These are phyloP conservation scores for Psilanteris sp. DNA, from an alignment of 1,140 invertebrate genomes.

Conservation along the genomic window DNA sequence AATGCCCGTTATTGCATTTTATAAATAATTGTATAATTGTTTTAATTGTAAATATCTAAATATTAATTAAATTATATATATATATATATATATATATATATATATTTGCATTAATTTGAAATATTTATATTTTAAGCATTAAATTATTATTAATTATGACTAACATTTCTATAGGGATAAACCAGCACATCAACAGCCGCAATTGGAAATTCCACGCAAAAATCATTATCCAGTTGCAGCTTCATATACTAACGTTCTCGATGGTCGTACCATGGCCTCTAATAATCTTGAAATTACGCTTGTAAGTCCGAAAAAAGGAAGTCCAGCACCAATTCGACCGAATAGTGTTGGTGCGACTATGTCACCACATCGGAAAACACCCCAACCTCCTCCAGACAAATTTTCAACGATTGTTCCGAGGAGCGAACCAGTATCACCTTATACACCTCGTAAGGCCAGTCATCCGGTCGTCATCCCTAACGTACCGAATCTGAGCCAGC, in stretches of 20 bases:
- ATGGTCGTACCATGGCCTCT: slow-evolving; percentile 75
- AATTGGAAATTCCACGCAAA: slow-evolving; percentile 47
- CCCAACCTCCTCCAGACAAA: slow-evolving; percentile 63
- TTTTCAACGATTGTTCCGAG: slow-evolving; percentile 54
- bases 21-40: too few species aligned
- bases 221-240: slow-evolving; percentile 47
- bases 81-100: too few species aligned
- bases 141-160: too few species aligned
- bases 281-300: slow-evolving; percentile 78
- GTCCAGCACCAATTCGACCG: slow-evolving; percentile 65
- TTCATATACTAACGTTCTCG: slow-evolving; percentile 71
- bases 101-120: too few species aligned
- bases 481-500: slow-evolving; percentile 75
- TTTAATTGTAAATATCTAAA: too few species aligned
- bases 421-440: slow-evolving; percentile 72
- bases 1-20: too few species aligned
- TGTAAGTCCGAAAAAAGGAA: slow-evolving; percentile 73
- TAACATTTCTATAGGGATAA: slow-evolving; percentile 37
- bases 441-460: slow-evolving; percentile 72
- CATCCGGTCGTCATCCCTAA: slow-evolving; percentile 74
- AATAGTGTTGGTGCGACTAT: slow-evolving; percentile 48
- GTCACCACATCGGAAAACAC: slow-evolving; percentile 53
- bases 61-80: too few species aligned
- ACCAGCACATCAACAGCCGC: slow-evolving; percentile 3
- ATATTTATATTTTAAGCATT: too few species aligned